These are phyloP conservation scores for Meriones unguiculatus DNA, from an alignment of 2,113 vertebrate species.

Conservation along the genomic window DNA sequence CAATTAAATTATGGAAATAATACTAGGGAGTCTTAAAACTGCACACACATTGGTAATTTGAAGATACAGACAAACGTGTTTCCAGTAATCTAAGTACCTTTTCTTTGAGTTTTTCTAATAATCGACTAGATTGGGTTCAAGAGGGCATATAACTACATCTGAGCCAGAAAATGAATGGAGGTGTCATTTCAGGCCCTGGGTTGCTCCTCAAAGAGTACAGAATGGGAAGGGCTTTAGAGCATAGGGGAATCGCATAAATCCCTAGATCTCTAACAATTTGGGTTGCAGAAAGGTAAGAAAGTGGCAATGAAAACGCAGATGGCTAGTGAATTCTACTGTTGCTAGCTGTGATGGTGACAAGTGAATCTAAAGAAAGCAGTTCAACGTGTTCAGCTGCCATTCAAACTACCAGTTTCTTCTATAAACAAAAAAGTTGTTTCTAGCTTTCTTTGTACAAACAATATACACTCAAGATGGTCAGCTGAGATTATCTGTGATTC, in stretches of 20 bases:
- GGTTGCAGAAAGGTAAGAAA: neutral
- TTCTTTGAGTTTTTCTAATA: neutral
- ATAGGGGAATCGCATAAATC: neutral
- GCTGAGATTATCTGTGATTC: neutral
- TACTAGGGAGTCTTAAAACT: neutral
- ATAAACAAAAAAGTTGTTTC: neutral
- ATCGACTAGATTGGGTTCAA: neutral
- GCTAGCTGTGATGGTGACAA: neutral
- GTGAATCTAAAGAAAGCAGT: neutral
- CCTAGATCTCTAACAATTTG: neutral
- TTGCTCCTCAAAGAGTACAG: neutral
- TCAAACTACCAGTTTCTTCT: neutral
- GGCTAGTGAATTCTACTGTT: neutral
- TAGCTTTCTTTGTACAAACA: neutral
- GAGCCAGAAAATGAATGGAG: neutral
- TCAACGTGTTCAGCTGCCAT: neutral
- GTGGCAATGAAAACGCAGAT: neutral
- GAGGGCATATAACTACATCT: neutral
- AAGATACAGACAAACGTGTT: neutral
- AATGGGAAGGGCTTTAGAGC: neutral
- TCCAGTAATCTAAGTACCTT: neutral
- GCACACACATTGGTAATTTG: neutral
- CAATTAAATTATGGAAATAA: conserved; percentile 1
- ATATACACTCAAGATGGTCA: neutral
- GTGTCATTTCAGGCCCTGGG: neutral